Percentiles rank a stretch among this genome's conserved stretches.
Evolutionary conservation across 2,888 invertebrate species (phyloP).

Genomic region (Synergus laeviventris): DNA sequence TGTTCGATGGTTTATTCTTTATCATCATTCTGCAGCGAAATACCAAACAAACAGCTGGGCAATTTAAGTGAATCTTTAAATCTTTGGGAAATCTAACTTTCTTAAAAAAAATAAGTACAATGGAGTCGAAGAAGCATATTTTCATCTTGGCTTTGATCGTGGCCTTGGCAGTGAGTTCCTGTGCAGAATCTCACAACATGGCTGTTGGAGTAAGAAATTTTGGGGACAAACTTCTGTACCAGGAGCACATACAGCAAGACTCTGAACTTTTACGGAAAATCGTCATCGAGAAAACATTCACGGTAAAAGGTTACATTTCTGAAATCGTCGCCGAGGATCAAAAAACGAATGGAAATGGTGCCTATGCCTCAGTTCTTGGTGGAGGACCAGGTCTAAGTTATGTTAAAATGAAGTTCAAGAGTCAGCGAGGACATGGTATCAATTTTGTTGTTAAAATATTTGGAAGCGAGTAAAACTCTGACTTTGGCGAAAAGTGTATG

Average conservation of each 20-base stretch:
- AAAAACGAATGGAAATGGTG: slow-evolving; percentile 75
- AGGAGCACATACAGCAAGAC: slow-evolving; percentile 58
- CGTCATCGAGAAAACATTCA: slow-evolving; percentile 56
- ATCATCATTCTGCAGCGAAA: background rate
- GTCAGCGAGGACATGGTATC: slow-evolving; percentile 75
- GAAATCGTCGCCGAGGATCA: slow-evolving; percentile 75
- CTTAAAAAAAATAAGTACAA: background rate
- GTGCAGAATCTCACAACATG: slow-evolving; percentile 58
- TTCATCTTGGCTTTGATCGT: background rate
- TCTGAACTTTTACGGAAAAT: slow-evolving; percentile 56
- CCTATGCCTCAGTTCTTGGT: slow-evolving; percentile 67
- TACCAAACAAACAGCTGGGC: background rate
- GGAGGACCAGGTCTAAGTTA: slow-evolving; percentile 74
- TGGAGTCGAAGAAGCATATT: background rate
- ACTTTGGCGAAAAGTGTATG: background rate
- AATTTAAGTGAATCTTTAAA: background rate
- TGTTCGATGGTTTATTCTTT: background rate
- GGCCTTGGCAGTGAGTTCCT: slow-evolving; percentile 31
- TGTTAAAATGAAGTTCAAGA: slow-evolving; percentile 75
- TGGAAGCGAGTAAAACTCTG: slow-evolving; percentile 49
- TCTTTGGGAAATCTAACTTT: background rate
- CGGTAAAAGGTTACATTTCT: slow-evolving; percentile 64
- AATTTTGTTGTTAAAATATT: slow-evolving; percentile 76
- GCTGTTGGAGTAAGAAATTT: slow-evolving; percentile 57
- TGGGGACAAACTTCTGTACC: slow-evolving; percentile 56